phyloP scores from a whole-genome alignment of 2,888 invertebrate genomes.

The Synanthedon tipuliformis region DNA sequence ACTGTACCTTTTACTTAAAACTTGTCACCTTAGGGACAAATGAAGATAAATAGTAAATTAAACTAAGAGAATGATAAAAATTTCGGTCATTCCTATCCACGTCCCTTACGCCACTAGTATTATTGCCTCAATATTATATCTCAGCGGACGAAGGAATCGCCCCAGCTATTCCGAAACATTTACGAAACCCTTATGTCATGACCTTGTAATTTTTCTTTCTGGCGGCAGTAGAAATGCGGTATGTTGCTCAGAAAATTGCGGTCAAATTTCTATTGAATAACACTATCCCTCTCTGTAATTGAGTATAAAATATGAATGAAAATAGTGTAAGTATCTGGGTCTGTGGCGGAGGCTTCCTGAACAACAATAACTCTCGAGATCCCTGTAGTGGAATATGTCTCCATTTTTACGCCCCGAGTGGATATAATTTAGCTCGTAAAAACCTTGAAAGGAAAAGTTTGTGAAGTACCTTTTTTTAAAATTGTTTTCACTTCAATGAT shows the following conservation, averaged over 20 bases:
- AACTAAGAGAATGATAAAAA: not conserved
- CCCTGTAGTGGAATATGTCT: constrained; percentile 60
- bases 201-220: constrained; percentile 13
- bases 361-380: constrained; percentile 41
- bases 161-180: constrained; percentile 10
- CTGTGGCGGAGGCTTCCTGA: constrained; percentile 34
- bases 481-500: too few species aligned
- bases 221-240: constrained; percentile 5
- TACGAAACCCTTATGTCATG: constrained; percentile 32
- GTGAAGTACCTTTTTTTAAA: constrained; percentile 46
- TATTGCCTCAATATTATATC: not conserved
- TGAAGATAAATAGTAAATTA: too few species aligned
- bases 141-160: constrained; percentile 1
- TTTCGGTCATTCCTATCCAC: not conserved
- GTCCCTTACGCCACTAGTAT: not conserved
- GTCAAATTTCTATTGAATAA: constrained; percentile 31
- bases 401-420: constrained; percentile 57
- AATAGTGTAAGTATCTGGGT: constrained; percentile 21
- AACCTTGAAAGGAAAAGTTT: constrained; percentile 55
- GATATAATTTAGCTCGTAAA: constrained; percentile 64
- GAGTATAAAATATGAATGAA: constrained; percentile 55
- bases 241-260: constrained; percentile 10
- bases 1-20: too few species aligned
- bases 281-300: constrained; percentile 35
- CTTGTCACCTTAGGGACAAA: too few species aligned